Percentiles rank a stretch among this genome's conserved stretches.
phyloP scores from a whole-genome alignment of 2,113 vertebrate species.

The Seriola rivoliana region DNA sequence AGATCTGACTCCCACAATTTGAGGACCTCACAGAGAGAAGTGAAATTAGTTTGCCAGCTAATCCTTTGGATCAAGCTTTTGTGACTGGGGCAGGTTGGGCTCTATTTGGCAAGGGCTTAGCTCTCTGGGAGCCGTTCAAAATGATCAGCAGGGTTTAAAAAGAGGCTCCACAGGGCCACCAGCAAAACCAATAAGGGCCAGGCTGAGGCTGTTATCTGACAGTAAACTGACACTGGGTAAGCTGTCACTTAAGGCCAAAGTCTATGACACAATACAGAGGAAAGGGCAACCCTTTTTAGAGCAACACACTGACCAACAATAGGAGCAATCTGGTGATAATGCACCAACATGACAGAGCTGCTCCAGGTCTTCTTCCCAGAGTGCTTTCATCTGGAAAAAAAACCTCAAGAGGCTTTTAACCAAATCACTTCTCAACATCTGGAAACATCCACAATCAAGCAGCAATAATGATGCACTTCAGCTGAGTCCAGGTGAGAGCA shows the following conservation, averaged over 20 bases:
- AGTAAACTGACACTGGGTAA: constrained; percentile 83
- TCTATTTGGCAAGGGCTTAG: constrained; percentile 87
- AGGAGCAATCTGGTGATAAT: constrained; percentile 70
- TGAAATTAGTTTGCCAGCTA: constrained; percentile 85
- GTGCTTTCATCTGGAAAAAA: constrained; percentile 34
- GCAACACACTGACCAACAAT: constrained; percentile 64
- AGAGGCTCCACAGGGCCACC: constrained; percentile 77
- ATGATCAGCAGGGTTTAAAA: constrained; percentile 83
- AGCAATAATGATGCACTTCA: not conserved
- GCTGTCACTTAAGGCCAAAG: constrained; percentile 77
- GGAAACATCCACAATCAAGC: not conserved
- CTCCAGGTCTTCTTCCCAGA: constrained; percentile 58
- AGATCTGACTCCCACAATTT: constrained; percentile 77
- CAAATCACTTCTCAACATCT: constrained; percentile 32
- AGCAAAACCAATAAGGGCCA: constrained; percentile 80
- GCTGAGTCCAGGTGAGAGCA: not conserved
- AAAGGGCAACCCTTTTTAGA: constrained; percentile 66
- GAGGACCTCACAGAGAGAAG: constrained; percentile 87
- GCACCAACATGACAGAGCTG: constrained; percentile 57
- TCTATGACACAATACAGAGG: constrained; percentile 72
- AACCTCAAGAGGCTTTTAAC: constrained; percentile 29
- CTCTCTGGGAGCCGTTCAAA: constrained; percentile 81
- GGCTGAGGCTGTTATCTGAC: constrained; percentile 76
- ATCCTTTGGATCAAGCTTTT: constrained; percentile 85
- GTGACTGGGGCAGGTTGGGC: constrained; percentile 84